These are phyloP conservation scores for Blomia tropicalis DNA, from an alignment of 2,888 invertebrate species.

Conservation along the genomic window DNA sequence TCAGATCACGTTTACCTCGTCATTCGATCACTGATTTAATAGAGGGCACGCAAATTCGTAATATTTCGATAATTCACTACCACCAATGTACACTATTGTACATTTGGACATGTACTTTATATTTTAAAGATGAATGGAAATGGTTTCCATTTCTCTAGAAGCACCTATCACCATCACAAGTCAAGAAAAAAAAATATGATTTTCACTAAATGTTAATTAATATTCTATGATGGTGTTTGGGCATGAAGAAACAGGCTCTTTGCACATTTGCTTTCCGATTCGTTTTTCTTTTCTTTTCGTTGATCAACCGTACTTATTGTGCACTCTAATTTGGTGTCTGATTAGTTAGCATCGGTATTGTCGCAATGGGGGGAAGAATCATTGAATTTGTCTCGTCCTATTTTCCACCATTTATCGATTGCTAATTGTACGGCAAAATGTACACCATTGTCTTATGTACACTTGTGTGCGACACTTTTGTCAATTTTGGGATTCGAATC, in stretches of 20 bases:
- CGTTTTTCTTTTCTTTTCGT: neutral
- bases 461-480: neutral
- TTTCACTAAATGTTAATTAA: neutral
- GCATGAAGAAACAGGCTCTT: neutral
- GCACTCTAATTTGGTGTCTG: neutral
- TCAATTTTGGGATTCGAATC: neutral
- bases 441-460: neutral
- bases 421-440: constrained; percentile 1
- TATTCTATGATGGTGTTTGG: neutral
- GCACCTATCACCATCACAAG: no score
- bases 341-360: no score
- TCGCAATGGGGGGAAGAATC: no score
- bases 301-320: neutral
- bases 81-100: no score
- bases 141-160: no score
- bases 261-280: neutral
- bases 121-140: no score
- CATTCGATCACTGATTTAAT: constrained; percentile 17
- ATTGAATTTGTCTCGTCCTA: no score
- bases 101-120: no score
- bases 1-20: constrained; percentile 16
- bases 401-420: constrained; percentile 4
- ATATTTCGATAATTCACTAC: constrained; percentile 11
- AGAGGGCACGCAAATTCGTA: neutral
- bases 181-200: no score